phyloP scores from a whole-genome alignment of 2,113 vertebrate species.

The Isurus oxyrinchus region DNA sequence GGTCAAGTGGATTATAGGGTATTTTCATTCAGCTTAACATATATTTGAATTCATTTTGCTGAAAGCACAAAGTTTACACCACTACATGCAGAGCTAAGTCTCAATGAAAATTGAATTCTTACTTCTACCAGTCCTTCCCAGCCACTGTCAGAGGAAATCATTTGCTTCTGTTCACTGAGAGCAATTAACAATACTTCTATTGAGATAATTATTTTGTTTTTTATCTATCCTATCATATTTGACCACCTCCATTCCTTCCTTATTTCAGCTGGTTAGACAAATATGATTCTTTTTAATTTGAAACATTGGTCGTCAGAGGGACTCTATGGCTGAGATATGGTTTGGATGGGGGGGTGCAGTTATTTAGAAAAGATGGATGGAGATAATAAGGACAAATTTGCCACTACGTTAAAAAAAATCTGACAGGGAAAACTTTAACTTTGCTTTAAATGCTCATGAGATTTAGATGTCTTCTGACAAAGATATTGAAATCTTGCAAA shows the following conservation, averaged over 20 bases:
- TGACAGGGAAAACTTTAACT: background rate
- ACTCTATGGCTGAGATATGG: background rate
- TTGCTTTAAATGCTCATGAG: background rate
- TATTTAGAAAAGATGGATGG: background rate
- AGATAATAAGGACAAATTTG: background rate
- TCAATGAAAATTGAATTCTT: background rate
- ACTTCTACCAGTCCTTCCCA: background rate
- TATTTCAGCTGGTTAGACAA: background rate
- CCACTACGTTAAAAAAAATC: background rate
- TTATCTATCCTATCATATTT: background rate
- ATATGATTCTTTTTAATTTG: background rate
- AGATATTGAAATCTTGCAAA: conserved; percentile 6
- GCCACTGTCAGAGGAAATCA: background rate
- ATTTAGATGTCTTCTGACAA: background rate
- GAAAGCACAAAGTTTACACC: background rate
- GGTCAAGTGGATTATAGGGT: background rate
- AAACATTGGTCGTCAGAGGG: background rate
- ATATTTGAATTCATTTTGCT: background rate
- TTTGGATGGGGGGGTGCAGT: background rate
- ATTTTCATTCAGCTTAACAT: background rate
- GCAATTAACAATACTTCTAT: background rate
- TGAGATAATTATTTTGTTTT: background rate
- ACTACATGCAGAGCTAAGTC: background rate
- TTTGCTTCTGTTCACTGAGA: background rate
- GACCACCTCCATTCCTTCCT: background rate